A percentile compares a stretch with the other conserved stretches of the same genome.
These are phyloP conservation scores for Percina caprodes DNA, from an alignment of 2,113 vertebrate genomes.

Conservation along the genomic window DNA sequence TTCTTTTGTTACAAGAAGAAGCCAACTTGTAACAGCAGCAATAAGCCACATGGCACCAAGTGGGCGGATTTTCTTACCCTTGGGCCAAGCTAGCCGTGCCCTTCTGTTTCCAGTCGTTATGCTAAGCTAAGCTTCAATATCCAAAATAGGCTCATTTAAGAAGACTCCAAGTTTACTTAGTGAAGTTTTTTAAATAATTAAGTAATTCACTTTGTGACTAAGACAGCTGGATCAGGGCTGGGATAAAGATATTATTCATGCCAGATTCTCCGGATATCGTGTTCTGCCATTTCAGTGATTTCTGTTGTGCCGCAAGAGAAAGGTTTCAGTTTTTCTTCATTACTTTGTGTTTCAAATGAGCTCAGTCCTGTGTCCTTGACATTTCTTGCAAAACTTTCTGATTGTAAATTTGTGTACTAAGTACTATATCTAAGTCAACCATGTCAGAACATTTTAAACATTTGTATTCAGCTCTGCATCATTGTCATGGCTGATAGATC, in stretches of 20 bases:
- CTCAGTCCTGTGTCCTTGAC: neutral
- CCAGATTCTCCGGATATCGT: neutral
- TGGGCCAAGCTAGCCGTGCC: neutral
- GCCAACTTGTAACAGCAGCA: neutral
- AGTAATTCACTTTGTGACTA: neutral
- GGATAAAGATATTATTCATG: neutral
- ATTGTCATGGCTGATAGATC: slow-evolving; percentile 9
- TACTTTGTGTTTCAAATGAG: slow-evolving; percentile 22
- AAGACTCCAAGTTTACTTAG: neutral
- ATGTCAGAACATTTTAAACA: neutral
- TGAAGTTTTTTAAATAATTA: neutral
- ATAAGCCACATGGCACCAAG: neutral
- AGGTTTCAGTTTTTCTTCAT: neutral
- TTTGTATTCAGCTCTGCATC: neutral
- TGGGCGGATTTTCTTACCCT: neutral
- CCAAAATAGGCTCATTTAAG: neutral
- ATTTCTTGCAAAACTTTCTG: neutral
- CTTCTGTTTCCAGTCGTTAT: neutral
- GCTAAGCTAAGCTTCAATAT: neutral
- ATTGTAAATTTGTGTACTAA: neutral
- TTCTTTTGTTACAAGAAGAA: no score
- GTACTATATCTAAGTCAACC: neutral
- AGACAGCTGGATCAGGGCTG: neutral
- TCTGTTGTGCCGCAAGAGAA: neutral
- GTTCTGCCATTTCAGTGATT: neutral